Evolutionary conservation across 2,113 vertebrate species (phyloP).

Genomic region (Hoplias malabaricus): DNA sequence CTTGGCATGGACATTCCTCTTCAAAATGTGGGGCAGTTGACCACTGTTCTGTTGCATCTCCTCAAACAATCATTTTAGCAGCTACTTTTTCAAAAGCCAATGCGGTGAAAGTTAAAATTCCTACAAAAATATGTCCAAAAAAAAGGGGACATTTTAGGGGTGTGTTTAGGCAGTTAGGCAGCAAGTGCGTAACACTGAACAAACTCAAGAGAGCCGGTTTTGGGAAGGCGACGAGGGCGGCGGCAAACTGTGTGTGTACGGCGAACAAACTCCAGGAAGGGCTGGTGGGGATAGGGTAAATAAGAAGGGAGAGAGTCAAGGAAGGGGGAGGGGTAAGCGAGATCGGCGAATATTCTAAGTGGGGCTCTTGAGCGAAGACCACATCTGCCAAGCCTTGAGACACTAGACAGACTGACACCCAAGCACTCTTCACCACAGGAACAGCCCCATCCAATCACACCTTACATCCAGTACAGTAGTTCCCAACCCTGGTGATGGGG

Average conservation of each 20-base stretch:
- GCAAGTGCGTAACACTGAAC: slow-evolving; percentile 63
- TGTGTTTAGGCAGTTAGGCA: slow-evolving; percentile 62
- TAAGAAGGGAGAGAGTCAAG: slow-evolving; percentile 22
- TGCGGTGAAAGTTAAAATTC: neutral
- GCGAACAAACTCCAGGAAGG: slow-evolving; percentile 63
- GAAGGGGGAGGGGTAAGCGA: slow-evolving; percentile 61
- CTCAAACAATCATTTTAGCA: neutral
- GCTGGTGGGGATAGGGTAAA: slow-evolving; percentile 16
- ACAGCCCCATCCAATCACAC: slow-evolving; percentile 15
- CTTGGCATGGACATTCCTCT: too few relatives aligned
- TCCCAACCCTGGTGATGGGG: neutral
- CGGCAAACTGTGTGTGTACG: slow-evolving; percentile 66
- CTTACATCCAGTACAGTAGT: neutral
- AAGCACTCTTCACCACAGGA: slow-evolving; percentile 29
- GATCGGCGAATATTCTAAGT: slow-evolving; percentile 64
- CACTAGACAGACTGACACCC: slow-evolving; percentile 37
- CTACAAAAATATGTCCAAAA: neutral
- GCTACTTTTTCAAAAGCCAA: neutral
- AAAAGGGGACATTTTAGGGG: slow-evolving; percentile 26
- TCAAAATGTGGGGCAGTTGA: too few relatives aligned
- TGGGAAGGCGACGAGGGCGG: slow-evolving; percentile 66
- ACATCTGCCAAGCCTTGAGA: slow-evolving; percentile 59
- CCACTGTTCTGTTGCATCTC: too few relatives aligned
- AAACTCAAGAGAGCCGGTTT: slow-evolving; percentile 44
- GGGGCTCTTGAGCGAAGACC: slow-evolving; percentile 57